Evolutionary conservation across 1,140 invertebrate genomes (phyloP).

Genomic region (Micrasema longulum): DNA sequence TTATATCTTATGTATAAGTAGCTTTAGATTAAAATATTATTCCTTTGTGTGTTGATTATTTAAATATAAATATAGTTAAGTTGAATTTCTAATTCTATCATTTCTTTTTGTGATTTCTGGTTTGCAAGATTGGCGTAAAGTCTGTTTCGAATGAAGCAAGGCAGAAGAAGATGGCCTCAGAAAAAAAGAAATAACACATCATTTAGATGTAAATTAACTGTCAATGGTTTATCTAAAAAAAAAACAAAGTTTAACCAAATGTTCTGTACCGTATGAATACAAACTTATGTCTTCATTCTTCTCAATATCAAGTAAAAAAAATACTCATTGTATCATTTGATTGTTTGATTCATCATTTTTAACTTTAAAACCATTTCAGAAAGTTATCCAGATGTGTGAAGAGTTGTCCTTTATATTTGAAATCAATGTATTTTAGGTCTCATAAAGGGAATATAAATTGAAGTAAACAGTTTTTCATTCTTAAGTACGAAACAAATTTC

Average conservation of each 20-base stretch:
- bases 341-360: too few relatives aligned
- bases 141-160: neutral
- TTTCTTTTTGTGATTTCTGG: conserved; percentile 31
- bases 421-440: neutral
- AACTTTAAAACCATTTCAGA: too few relatives aligned
- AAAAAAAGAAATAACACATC: conserved; percentile 46
- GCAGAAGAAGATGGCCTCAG: conserved; percentile 36
- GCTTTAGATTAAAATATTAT: conserved; percentile 33
- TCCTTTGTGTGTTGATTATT: conserved; percentile 20
- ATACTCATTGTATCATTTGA: too few relatives aligned
- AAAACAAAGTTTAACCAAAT: conserved; percentile 17
- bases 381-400: too few relatives aligned
- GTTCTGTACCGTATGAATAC: conserved; percentile 48
- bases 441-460: neutral
- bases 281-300: conserved; percentile 47
- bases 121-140: conserved; percentile 24
- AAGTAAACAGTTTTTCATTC: conserved; percentile 39
- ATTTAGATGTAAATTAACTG: conserved; percentile 48
- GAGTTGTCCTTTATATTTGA: too few relatives aligned
- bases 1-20: conserved; percentile 40
- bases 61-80: conserved; percentile 3
- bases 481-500: conserved; percentile 29
- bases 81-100: too few relatives aligned
- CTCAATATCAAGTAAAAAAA: too few relatives aligned
- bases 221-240: conserved; percentile 47